Evolutionary conservation across 2,797 vertebrate species (phyloP).

Genomic region (Coendou prehensilis): DNA sequence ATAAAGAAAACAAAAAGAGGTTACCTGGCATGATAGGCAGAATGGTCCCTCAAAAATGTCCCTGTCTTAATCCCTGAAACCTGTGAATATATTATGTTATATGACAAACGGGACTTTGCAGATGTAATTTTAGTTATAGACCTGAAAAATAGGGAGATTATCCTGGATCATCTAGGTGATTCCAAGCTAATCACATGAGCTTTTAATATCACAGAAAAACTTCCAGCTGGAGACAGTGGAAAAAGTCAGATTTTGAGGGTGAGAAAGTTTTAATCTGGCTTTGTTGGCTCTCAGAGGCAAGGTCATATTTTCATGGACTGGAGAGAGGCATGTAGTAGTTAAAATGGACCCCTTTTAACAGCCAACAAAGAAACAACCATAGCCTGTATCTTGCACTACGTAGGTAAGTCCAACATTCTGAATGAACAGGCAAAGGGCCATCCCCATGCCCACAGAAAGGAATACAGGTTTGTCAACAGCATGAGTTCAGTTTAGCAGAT

Average conservation of each 20-base stretch:
- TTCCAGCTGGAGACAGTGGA: background rate
- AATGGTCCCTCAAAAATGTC: background rate
- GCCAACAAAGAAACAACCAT: background rate
- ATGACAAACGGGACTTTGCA: background rate
- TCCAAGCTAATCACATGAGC: background rate
- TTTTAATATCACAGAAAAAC: background rate
- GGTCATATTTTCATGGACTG: background rate
- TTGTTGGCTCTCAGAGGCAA: background rate
- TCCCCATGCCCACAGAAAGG: accelerated
- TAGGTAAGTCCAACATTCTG: background rate
- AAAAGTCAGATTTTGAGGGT: background rate
- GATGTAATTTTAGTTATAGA: background rate
- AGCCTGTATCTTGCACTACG: background rate
- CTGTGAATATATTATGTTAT: background rate
- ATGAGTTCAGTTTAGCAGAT: background rate
- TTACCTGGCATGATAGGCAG: background rate
- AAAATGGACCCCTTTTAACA: accelerated
- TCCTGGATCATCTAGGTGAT: background rate
- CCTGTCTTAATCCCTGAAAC: background rate
- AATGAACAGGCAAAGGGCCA: background rate
- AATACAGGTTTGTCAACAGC: background rate
- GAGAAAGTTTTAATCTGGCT: background rate
- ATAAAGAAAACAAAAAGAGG: background rate
- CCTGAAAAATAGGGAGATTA: slow-evolving; percentile 25
- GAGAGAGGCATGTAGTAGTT: background rate